Percentiles rank a stretch among this genome's conserved stretches.
phyloP scores from a whole-genome alignment of 2,888 invertebrate genomes.

The Drosophila basisetae region DNA sequence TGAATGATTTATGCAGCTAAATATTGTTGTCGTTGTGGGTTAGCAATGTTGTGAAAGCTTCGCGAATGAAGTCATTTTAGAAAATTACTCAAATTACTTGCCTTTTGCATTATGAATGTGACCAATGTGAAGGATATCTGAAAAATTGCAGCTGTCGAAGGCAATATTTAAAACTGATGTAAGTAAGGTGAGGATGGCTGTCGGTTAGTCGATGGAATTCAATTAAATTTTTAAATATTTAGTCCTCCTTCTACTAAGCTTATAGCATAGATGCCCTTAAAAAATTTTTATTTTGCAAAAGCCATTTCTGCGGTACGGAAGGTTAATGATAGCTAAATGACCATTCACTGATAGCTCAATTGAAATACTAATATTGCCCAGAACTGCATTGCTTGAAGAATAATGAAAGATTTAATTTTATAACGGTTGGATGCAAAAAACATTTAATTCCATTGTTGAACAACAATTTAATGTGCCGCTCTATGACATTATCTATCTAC shows the following conservation, averaged over 20 bases:
- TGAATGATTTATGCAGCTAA: slow-evolving; percentile 38
- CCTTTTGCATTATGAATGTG: slow-evolving; percentile 14
- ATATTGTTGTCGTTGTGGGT: slow-evolving; percentile 17
- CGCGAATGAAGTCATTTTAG: slow-evolving; percentile 31
- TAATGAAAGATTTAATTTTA: background rate
- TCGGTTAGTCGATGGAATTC: background rate
- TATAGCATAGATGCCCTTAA: background rate
- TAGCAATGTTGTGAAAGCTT: slow-evolving; percentile 8
- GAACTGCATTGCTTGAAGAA: background rate
- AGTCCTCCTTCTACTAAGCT: background rate
- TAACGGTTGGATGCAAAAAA: background rate
- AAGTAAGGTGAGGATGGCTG: too few relatives aligned
- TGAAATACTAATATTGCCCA: background rate
- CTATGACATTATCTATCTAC: background rate
- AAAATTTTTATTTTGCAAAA: background rate
- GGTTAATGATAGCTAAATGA: background rate
- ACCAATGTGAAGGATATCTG: slow-evolving; percentile 1
- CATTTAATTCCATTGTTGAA: background rate
- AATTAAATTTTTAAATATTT: background rate
- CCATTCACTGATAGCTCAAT: background rate
- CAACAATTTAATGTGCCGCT: background rate
- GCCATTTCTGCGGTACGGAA: background rate
- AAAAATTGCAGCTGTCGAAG: slow-evolving; percentile 29
- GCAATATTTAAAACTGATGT: background rate
- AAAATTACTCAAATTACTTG: background rate